phyloP scores from a whole-genome alignment of 2,888 invertebrate genomes.

The Ceratothoa steindachneri region DNA sequence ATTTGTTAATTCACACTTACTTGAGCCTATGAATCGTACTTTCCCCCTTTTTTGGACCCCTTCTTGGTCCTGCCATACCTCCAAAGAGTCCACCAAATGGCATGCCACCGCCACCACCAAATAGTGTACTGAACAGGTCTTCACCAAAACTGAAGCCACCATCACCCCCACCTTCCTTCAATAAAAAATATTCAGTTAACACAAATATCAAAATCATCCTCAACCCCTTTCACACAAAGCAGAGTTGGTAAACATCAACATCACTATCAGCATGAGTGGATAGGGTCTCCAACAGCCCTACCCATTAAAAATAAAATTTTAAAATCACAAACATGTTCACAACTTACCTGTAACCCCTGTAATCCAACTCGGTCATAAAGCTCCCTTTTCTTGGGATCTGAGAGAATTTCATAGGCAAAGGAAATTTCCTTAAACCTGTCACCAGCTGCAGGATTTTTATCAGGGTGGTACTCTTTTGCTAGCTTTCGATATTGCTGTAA shows the following conservation, averaged over 20 bases:
- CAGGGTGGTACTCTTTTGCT: constrained; percentile 89
- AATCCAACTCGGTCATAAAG: constrained; percentile 81
- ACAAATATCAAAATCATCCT: no score
- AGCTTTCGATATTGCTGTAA: constrained; percentile 81
- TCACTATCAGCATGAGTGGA: no score
- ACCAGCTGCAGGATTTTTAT: constrained; percentile 81
- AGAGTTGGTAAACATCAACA: no score
- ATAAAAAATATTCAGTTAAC: no score
- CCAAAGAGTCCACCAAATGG: constrained; percentile 33
- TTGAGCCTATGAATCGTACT: constrained; percentile 77
- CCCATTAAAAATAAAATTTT: no score
- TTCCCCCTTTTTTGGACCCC: constrained; percentile 65
- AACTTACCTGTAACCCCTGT: constrained; percentile 70
- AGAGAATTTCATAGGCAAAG: constrained; percentile 88
- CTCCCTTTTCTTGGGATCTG: constrained; percentile 78
- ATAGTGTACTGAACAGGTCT: constrained; percentile 40
- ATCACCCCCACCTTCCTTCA: constrained; percentile 4
- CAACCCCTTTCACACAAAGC: no score
- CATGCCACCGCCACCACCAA: constrained; percentile 35
- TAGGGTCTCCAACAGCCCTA: no score
- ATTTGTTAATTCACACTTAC: constrained; percentile 52
- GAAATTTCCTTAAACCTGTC: constrained; percentile 95
- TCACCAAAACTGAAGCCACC: constrained; percentile 21
- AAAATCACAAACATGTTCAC: not conserved
- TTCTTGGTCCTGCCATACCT: constrained; percentile 53